Conservation (phyloP, 1,140 invertebrate genomes). For the Agrilus planipennis region DNA sequence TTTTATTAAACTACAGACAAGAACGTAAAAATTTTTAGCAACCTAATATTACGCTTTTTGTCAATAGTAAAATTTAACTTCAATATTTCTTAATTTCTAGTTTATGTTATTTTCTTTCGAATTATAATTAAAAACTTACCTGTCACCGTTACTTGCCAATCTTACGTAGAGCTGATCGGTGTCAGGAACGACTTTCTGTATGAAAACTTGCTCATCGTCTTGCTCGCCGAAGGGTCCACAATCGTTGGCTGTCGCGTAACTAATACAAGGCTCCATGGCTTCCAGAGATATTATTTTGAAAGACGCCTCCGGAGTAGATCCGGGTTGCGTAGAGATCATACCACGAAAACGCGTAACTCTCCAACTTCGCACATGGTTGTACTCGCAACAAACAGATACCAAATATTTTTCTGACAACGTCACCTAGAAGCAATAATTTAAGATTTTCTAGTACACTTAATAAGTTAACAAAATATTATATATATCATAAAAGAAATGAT, state of each 20-base stretch:
- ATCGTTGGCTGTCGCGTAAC: slow-evolving; percentile 64
- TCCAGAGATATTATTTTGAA: slow-evolving; percentile 93
- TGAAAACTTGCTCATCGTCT: slow-evolving; percentile 94
- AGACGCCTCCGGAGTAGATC: slow-evolving; percentile 88
- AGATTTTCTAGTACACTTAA: background rate
- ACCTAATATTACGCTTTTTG: no score
- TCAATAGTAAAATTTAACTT: no score
- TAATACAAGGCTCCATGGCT: slow-evolving; percentile 64
- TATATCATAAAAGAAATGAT: no score
- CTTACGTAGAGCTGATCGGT: slow-evolving; percentile 90
- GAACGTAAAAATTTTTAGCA: no score
- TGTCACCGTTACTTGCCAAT: slow-evolving; percentile 87
- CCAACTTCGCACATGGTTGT: slow-evolving; percentile 97
- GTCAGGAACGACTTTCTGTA: slow-evolving; percentile 95
- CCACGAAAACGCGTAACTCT: slow-evolving; percentile 87
- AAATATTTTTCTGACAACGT: slow-evolving; percentile 94
- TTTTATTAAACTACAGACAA: no score
- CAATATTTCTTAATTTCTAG: no score
- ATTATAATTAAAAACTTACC: slow-evolving; percentile 37
- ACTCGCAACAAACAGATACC: slow-evolving; percentile 94
- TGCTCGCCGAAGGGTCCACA: slow-evolving; percentile 95
- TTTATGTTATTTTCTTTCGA: no score
- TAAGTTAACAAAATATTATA: no score
- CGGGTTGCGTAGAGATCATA: slow-evolving; percentile 96
- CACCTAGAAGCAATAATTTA: slow-evolving; percentile 60